These are phyloP conservation scores for Cecropterus lyciades DNA, from an alignment of 1,140 invertebrate genomes.

Conservation along the genomic window DNA sequence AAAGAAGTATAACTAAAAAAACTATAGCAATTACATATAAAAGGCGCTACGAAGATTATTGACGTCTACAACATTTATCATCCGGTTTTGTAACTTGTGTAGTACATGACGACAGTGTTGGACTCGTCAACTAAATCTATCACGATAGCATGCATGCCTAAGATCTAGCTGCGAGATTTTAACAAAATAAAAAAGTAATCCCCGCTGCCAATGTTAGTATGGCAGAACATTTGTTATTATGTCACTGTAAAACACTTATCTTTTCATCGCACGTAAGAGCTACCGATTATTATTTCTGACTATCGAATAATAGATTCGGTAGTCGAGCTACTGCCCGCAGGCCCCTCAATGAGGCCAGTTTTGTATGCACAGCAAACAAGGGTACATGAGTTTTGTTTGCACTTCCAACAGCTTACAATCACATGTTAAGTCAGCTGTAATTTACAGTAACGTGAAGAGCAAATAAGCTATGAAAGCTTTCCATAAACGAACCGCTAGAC, in stretches of 20 bases:
- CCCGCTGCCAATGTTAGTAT: slow-evolving; percentile 48
- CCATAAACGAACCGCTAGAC: slow-evolving; percentile 52
- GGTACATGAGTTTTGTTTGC: slow-evolving; percentile 54
- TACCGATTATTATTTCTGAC: slow-evolving; percentile 47
- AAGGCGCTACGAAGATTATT: slow-evolving; percentile 57
- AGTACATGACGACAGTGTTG: slow-evolving; percentile 51
- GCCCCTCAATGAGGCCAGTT: slow-evolving; percentile 57
- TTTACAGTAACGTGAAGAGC: slow-evolving; percentile 45
- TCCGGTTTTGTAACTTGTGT: slow-evolving; percentile 55
- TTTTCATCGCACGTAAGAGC: slow-evolving; percentile 44
- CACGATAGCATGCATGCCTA: slow-evolving; percentile 40
- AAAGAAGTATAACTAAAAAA: slow-evolving; percentile 59
- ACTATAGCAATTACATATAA: slow-evolving; percentile 60
- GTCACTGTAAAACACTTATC: slow-evolving; percentile 49
- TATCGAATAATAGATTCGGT: slow-evolving; percentile 39
- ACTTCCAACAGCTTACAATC: slow-evolving; percentile 57
- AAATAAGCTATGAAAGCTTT: slow-evolving; percentile 30
- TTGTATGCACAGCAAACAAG: slow-evolving; percentile 62
- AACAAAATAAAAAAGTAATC: slow-evolving; percentile 29
- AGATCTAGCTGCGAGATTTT: slow-evolving; percentile 34
- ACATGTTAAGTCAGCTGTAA: slow-evolving; percentile 55
- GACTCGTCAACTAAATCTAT: slow-evolving; percentile 52
- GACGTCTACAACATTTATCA: slow-evolving; percentile 66
- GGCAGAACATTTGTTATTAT: slow-evolving; percentile 52
- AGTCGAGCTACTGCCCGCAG: slow-evolving; percentile 41